phyloP scores from a whole-genome alignment of 2,888 invertebrate genomes.

The Chesias legatella region DNA sequence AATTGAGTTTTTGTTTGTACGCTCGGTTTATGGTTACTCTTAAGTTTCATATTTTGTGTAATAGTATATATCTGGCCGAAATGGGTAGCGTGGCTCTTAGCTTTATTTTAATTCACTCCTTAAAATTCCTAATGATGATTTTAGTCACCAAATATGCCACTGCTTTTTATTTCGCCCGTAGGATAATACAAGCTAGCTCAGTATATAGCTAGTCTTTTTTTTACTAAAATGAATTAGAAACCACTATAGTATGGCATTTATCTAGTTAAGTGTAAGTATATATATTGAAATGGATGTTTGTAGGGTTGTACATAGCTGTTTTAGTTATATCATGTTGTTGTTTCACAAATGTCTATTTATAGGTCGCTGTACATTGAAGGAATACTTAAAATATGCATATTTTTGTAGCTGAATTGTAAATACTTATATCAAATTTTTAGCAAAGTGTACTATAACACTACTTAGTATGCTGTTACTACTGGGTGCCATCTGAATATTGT shows the following conservation, averaged over 20 bases:
- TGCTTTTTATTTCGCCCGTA: conserved; percentile 16
- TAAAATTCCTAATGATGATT: conserved; percentile 9
- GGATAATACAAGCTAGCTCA: conserved; percentile 16
- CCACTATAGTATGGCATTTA: conserved; percentile 50
- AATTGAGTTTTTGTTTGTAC: conserved; percentile 31
- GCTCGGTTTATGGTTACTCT: conserved; percentile 21
- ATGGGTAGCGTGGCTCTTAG: conserved; percentile 17
- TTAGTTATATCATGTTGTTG: conserved; percentile 34
- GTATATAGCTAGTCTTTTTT: conserved; percentile 19
- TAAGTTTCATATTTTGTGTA: conserved; percentile 16
- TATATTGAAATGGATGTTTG: conserved; percentile 31
- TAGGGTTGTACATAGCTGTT: conserved; percentile 27
- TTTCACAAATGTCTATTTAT: conserved; percentile 36
- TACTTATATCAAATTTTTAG: conserved; percentile 5
- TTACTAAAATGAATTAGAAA: conserved; percentile 28
- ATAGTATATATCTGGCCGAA: neutral
- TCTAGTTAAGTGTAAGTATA: conserved; percentile 33
- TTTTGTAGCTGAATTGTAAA: conserved; percentile 23
- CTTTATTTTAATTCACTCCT: conserved; percentile 15
- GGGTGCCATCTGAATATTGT: conserved; percentile 15
- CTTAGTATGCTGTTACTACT: neutral
- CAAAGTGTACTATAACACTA: neutral
- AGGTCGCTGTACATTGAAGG: conserved; percentile 21
- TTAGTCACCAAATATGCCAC: conserved; percentile 23
- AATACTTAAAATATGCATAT: conserved; percentile 14